Percentiles rank a stretch among this genome's conserved stretches.
phyloP scores from a whole-genome alignment of 2,888 invertebrate species.

The Pecten maximus region DNA sequence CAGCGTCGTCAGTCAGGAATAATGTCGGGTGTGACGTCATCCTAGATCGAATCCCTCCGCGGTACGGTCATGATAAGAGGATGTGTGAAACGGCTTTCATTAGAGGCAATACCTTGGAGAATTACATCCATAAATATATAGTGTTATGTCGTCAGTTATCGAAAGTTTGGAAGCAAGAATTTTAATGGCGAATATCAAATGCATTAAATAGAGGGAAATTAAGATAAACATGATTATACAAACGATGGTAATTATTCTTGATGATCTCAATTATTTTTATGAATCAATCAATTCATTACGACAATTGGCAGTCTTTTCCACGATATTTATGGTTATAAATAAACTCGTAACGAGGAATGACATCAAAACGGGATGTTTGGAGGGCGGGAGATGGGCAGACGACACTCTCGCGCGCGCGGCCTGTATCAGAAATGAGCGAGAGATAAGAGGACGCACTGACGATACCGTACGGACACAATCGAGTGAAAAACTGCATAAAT shows the following conservation, averaged over 20 bases:
- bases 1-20: constrained; percentile 15
- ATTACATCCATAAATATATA: constrained; percentile 30
- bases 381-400: constrained; percentile 20
- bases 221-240: constrained; percentile 22
- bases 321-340: constrained; percentile 9
- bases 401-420: constrained; percentile 18
- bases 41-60: constrained; percentile 13
- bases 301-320: background rate
- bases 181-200: constrained; percentile 25
- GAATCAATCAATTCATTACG: constrained; percentile 24
- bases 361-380: constrained; percentile 9
- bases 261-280: constrained; percentile 28
- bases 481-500: constrained; percentile 35
- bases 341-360: background rate
- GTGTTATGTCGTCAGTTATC: constrained; percentile 26
- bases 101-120: constrained; percentile 7
- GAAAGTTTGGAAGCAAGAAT: constrained; percentile 26
- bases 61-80: constrained; percentile 6
- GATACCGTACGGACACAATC: constrained; percentile 26
- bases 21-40: background rate
- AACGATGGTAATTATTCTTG: constrained; percentile 15
- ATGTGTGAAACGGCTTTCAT: constrained; percentile 30
- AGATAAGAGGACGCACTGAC: constrained; percentile 14
- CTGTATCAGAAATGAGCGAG: constrained; percentile 14
- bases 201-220: constrained; percentile 26